phyloP scores from a whole-genome alignment of 2,797 vertebrate species.

The Anableps anableps region DNA sequence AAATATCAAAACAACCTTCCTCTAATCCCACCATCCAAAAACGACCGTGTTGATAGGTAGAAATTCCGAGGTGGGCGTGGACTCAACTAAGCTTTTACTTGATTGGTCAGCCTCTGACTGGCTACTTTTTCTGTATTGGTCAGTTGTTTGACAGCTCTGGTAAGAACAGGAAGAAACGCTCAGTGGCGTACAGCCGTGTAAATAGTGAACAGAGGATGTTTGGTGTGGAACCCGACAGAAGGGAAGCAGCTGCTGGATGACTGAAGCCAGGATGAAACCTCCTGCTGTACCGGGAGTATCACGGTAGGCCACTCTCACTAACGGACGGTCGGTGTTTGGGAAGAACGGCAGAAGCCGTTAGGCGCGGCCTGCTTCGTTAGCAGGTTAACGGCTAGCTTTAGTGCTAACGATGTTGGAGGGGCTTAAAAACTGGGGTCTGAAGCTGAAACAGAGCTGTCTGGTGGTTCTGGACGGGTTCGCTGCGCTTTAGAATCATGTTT shows the following conservation, averaged over 20 bases:
- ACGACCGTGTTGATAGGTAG: background rate
- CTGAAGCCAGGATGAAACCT: constrained; percentile 72
- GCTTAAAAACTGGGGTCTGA: background rate
- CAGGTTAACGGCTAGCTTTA: constrained; percentile 48
- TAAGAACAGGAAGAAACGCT: constrained; percentile 64
- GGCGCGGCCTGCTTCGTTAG: constrained; percentile 74
- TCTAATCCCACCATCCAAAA: background rate
- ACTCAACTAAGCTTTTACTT: background rate
- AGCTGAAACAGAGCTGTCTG: background rate
- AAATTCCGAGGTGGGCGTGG: background rate
- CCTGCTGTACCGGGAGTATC: constrained; percentile 26
- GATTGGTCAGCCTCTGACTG: constrained; percentile 40
- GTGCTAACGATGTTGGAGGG: constrained; percentile 54
- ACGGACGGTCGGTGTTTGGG: constrained; percentile 10
- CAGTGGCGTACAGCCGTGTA: constrained; percentile 64
- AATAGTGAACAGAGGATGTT: constrained; percentile 71
- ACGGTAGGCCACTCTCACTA: constrained; percentile 48
- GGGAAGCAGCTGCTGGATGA: constrained; percentile 50
- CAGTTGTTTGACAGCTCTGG: background rate
- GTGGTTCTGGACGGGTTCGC: background rate
- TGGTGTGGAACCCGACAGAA: constrained; percentile 51
- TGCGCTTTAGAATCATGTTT: background rate
- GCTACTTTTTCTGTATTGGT: constrained; percentile 57
- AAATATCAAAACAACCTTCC: background rate
- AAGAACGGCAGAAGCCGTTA: constrained; percentile 41